Evolutionary conservation across 2,888 invertebrate genomes (phyloP).

Genomic region (Laothoe populi): DNA sequence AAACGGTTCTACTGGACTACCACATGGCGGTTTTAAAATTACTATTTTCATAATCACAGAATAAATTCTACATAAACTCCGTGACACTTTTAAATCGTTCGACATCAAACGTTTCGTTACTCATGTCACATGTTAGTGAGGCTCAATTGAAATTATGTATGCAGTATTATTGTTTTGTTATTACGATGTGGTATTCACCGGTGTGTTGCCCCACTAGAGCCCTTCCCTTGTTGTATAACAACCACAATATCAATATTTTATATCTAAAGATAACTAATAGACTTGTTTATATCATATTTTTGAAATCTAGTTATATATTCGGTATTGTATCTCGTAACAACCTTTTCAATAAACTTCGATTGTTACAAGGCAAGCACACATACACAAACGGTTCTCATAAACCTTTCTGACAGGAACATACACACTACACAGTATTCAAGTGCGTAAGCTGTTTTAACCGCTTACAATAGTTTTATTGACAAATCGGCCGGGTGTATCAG

Average conservation of each 20-base stretch:
- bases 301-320: neutral
- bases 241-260: neutral
- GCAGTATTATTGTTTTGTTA: neutral
- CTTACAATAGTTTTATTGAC: slow-evolving; percentile 31
- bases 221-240: neutral
- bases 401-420: neutral
- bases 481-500: slow-evolving; percentile 34
- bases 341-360: neutral
- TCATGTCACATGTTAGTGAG: neutral
- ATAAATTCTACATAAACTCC: no score
- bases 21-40: neutral
- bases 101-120: no score
- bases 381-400: neutral
- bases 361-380: neutral
- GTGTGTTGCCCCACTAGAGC: neutral
- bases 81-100: no score
- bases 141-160: neutral
- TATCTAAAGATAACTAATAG: no score
- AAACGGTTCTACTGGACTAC: neutral
- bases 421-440: neutral
- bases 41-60: no score
- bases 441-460: neutral
- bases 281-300: neutral
- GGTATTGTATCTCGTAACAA: neutral
- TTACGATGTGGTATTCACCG: neutral